These are phyloP conservation scores for Sphaeridia pumilis DNA, from an alignment of 2,888 invertebrate genomes.

Conservation along the genomic window DNA sequence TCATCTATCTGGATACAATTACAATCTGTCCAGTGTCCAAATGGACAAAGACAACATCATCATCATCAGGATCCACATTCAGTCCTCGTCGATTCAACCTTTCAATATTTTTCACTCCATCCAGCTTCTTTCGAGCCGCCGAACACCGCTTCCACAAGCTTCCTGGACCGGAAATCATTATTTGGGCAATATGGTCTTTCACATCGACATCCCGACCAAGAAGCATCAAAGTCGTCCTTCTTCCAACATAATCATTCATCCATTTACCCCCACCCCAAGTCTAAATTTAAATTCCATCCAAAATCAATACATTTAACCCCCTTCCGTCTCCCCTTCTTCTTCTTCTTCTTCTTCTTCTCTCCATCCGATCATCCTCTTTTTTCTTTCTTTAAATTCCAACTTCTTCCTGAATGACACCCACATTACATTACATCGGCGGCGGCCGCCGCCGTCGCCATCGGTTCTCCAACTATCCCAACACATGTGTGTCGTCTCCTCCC, in stretches of 20 bases:
- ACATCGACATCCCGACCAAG: conserved; percentile 18
- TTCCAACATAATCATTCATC: conserved; percentile 2
- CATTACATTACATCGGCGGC: too few species aligned
- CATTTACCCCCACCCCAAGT: neutral
- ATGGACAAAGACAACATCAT: neutral
- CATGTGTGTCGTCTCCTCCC: neutral
- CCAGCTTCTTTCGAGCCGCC: neutral
- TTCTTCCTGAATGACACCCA: neutral
- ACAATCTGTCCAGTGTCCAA: conserved; percentile 8
- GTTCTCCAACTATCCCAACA: neutral
- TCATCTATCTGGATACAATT: conserved; percentile 15
- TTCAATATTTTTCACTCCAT: too few species aligned
- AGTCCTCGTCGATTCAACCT: neutral
- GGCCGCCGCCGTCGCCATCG: neutral
- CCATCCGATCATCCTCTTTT: neutral
- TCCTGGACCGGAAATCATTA: conserved; percentile 36
- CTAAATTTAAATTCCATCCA: neutral
- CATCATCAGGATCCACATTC: neutral
- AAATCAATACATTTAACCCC: neutral
- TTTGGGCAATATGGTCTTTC: conserved; percentile 37
- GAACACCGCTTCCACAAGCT: neutral
- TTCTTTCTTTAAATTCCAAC: neutral
- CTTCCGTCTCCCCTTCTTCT: neutral
- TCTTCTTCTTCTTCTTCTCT: neutral
- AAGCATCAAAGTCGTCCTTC: neutral